Base-by-base conservation (phyloP, 2,113 vertebrate genomes). In the Muntiacus reevesi region DNA sequence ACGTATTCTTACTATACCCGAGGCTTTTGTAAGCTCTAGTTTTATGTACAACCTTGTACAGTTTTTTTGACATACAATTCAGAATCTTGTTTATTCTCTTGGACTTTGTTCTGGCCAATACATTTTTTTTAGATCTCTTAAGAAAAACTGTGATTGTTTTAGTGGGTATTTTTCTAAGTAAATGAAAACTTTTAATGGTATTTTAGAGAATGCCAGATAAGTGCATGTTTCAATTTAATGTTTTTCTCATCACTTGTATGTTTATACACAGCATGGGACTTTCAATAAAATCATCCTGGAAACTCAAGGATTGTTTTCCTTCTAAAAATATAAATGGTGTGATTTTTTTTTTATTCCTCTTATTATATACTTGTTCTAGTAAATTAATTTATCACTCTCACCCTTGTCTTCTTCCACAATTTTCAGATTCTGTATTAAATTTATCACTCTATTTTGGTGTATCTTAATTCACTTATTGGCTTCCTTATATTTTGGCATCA, bases 211-310 rank as follows among this genome's bases (percentile, higher is more conserved):
- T 85, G 89, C 95, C 94, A 97, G 96, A 76, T 97, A 97, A 50
- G 54, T 98, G 99, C 99, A 99, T 99, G 99, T 78, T 95, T 95
- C 52, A 64, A 85, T 62, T 91, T 95, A 64, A 93, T 50, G 59
- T 95, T 98, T 97, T 97, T 97, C 96, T 96, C 62, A 91, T 98
- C 87, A 97, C 82, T 94, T 98, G 98, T 98, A 98, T 98, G 97
- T 98, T 98, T 97, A 97, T 92, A 95, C 91, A 97, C 94, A 98
- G 98, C 98, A 99, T 99, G 98, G 84, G 97, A 95, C 55, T 95
- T 98, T 95, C n/a, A 99, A 99, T 99, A 99, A 99, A 98, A 99
- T 67, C 97, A 98, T 95, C 93, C 96, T 92, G 83, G 93, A 98
- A 98, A 98, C 67, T 90, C 84, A 94, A 95, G 57, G 82, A 93